Conservation (phyloP, 1,140 invertebrate species). For the Lasioglossum albipes region DNA sequence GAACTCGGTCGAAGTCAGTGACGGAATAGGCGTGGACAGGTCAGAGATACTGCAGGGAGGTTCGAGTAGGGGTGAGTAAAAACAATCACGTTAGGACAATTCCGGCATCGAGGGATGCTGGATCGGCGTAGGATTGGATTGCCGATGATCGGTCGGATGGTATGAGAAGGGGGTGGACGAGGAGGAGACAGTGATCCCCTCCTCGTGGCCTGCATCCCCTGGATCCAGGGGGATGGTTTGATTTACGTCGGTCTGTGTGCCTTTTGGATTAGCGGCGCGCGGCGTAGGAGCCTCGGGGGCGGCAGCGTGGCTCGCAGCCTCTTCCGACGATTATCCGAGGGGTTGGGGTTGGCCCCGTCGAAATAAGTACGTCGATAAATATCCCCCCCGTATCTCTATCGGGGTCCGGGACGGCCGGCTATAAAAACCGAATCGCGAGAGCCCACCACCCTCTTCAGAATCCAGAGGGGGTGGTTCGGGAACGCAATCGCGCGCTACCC, state of each 20-base stretch:
- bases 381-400: conserved; percentile 36
- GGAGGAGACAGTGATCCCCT: no score
- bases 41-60: no score
- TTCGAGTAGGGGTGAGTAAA: background rate
- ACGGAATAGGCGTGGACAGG: no score
- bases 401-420: conserved; percentile 12
- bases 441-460: no score
- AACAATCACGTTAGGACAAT: conserved; percentile 35
- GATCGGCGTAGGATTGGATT: background rate
- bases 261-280: conserved; percentile 38
- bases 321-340: conserved; percentile 55
- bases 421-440: conserved; percentile 43
- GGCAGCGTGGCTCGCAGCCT: conserved; percentile 27
- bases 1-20: no score
- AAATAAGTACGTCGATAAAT: conserved; percentile 53
- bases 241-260: conserved; percentile 40
- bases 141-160: background rate
- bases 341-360: conserved; percentile 22
- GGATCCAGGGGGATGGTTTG: conserved; percentile 7
- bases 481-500: no score
- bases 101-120: background rate
- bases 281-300: background rate
- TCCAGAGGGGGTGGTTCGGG: no score
- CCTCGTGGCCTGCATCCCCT: no score
- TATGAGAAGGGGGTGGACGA: no score